Percentiles rank a stretch among this genome's conserved stretches.
phyloP scores from a whole-genome alignment of 2,797 vertebrate species.

The Pangasius larnaudii region DNA sequence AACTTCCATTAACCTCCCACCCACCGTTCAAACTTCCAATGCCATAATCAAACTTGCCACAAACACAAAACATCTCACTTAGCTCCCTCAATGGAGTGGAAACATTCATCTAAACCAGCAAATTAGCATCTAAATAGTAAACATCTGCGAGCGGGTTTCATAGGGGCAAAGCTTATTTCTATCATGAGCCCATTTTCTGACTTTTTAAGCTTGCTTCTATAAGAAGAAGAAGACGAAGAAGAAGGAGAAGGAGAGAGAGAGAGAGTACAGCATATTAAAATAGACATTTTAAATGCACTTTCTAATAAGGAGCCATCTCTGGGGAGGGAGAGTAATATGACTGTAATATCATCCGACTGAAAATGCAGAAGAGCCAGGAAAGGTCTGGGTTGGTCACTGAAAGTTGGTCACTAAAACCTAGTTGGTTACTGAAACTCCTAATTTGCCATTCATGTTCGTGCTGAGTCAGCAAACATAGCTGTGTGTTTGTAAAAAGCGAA shows the following conservation, averaged over 20 bases:
- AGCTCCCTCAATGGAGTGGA: constrained; percentile 46
- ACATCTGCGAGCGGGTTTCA: constrained; percentile 53
- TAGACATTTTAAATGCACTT: constrained; percentile 37
- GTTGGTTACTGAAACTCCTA: background rate
- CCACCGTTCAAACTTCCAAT: constrained; percentile 39
- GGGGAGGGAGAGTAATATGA: background rate
- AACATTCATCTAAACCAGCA: constrained; percentile 41
- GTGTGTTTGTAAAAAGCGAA: background rate
- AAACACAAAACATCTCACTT: constrained; percentile 52
- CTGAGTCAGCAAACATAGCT: background rate
- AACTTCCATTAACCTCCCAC: constrained; percentile 45
- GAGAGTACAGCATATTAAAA: constrained; percentile 26
- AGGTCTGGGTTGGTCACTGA: constrained; percentile 9
- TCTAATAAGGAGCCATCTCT: constrained; percentile 2
- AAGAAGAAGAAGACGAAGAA: background rate
- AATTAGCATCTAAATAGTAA: constrained; percentile 63
- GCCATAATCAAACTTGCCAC: constrained; percentile 47
- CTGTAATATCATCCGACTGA: background rate
- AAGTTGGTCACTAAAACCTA: background rate
- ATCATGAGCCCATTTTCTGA: constrained; percentile 50
- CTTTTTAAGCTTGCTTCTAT: constrained; percentile 38
- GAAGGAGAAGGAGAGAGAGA: background rate
- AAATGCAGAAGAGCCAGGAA: constrained; percentile 17
- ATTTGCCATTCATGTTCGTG: background rate
- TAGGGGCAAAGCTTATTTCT: constrained; percentile 47